Evolutionary conservation across 2,797 vertebrate species (phyloP).

Genomic region (Etheostoma perlongum): DNA sequence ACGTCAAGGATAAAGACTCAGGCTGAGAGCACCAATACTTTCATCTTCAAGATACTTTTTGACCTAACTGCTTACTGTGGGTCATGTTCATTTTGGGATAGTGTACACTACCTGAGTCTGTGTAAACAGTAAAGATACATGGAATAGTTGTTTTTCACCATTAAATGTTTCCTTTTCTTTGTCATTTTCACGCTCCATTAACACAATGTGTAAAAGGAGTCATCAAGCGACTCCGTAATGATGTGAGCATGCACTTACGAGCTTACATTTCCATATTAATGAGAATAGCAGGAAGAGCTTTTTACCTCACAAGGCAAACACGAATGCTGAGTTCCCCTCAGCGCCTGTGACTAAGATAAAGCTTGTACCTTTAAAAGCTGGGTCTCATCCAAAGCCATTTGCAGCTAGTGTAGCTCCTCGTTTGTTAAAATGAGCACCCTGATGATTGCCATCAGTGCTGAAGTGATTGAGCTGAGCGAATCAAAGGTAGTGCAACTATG

Average conservation of each 20-base stretch:
- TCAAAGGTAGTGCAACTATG: slow-evolving; percentile 67
- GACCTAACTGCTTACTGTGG: not conserved
- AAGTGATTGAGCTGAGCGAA: slow-evolving; percentile 79
- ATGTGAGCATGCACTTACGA: slow-evolving; percentile 79
- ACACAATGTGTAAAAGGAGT: slow-evolving; percentile 82
- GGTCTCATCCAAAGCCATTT: slow-evolving; percentile 66
- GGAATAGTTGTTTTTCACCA: slow-evolving; percentile 15
- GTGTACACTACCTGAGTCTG: not conserved
- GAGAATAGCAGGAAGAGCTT: slow-evolving; percentile 69
- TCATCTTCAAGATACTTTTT: not conserved
- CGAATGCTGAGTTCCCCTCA: slow-evolving; percentile 37
- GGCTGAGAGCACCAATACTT: not conserved
- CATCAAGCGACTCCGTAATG: slow-evolving; percentile 82
- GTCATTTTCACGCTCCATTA: slow-evolving; percentile 85
- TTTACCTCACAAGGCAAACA: slow-evolving; percentile 67
- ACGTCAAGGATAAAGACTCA: too few species aligned
- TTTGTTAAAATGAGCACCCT: slow-evolving; percentile 79
- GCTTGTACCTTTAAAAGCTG: slow-evolving; percentile 62
- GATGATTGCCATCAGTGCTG: slow-evolving; percentile 79
- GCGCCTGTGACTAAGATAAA: slow-evolving; percentile 49
- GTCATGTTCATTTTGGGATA: slow-evolving; percentile 17
- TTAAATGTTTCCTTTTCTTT: slow-evolving; percentile 78
- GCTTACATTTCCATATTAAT: slow-evolving; percentile 86
- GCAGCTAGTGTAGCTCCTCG: slow-evolving; percentile 58
- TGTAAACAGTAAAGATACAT: slow-evolving; percentile 37